These are phyloP conservation scores for Aphidoletes aphidimyza DNA, from an alignment of 2,888 invertebrate genomes.

Conservation along the genomic window DNA sequence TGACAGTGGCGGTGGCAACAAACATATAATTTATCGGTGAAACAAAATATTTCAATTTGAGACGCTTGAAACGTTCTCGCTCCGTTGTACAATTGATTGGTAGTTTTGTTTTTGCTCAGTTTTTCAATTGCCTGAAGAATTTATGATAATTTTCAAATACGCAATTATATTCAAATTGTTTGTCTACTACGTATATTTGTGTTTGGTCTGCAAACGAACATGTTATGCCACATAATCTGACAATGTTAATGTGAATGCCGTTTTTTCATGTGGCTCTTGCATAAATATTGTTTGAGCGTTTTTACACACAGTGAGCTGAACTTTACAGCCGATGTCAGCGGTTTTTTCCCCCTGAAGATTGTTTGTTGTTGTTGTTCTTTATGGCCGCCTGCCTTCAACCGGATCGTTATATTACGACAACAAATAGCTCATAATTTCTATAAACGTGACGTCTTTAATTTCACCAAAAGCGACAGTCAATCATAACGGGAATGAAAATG, in stretches of 20 bases:
- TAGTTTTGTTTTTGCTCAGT: not conserved
- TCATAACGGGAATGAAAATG: not conserved
- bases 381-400: not conserved
- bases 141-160: conserved; percentile 19
- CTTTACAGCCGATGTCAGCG: not conserved
- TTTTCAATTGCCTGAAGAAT: not conserved
- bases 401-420: not conserved
- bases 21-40: not conserved
- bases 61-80: too few species aligned
- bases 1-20: not conserved
- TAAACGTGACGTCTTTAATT: conserved; percentile 4
- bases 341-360: not conserved
- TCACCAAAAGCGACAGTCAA: not conserved
- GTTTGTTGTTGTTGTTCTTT: not conserved
- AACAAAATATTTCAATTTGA: not conserved
- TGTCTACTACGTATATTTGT: not conserved
- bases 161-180: not conserved
- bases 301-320: not conserved
- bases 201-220: not conserved
- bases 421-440: not conserved
- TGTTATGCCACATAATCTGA: not conserved
- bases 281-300: not conserved
- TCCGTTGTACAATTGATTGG: not conserved
- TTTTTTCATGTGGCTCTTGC: not conserved
- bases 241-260: not conserved